Base-by-base conservation (phyloP, 2,888 invertebrate genomes). In the Dione juno region DNA sequence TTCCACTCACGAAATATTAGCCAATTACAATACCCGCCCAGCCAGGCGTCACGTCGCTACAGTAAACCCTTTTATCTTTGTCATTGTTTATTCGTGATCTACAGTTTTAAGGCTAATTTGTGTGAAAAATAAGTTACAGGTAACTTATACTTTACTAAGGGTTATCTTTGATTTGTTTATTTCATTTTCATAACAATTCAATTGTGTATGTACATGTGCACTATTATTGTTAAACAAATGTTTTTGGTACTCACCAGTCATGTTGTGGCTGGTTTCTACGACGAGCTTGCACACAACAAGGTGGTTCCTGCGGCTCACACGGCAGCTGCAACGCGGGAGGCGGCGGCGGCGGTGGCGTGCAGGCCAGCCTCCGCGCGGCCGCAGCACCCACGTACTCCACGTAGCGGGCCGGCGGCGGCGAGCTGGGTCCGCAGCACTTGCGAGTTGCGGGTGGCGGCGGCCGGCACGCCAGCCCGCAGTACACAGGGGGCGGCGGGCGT, bases 381-480 rank as follows among this genome's bases (percentile, higher is more conserved):
- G 94, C 94, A 50, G 94, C 94, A 40, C 95, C 95, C 78, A 95
- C 94, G 83, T 95, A 95, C 82, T 95, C 95, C 93, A 94, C 89
- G 86, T 94, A 87, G 84, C 94, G 88, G 76, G 94, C 81, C 71
- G 92, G 91, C 13, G 94, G 92, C 52, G 88, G 90, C 52, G 89
- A 90, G 71, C 86, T 84, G 8, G 91, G 91, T 41, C 92, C 92
- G 78, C 93, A 92, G 73, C 92, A 92, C 84, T 91, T 90, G 81
- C 90, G 88, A 35, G 87, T 79, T 53, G 86, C 83, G 52, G 90
- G 85, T 59, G 88, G 88, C 66, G 91, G 89, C 68, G 92, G 87
- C 79, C 90, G 84, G 83, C 93, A 92, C 77, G 92, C 89, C 84
- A 92, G 80, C 76, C 93, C 93, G 78, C 94, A 94, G 84, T 94